Evolutionary conservation across 2,888 invertebrate species (phyloP), one percentile per base, ranked within the genome.

Genomic region (Drosophila borealis): DNA sequence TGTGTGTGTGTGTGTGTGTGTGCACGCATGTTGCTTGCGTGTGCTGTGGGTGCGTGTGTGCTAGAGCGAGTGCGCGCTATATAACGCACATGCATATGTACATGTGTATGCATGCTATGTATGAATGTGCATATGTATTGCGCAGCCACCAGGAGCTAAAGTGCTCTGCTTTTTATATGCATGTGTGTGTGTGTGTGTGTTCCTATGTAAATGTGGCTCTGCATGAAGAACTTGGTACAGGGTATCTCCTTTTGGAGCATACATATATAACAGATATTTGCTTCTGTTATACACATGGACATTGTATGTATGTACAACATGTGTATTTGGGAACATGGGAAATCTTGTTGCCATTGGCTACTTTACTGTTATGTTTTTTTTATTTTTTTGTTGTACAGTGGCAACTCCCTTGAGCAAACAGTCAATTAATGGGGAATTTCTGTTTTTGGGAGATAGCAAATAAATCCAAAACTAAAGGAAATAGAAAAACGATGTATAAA

Each of bases 301-400:
- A n/a, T n/a, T n/a, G n/a, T n/a, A n/a, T n/a, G n/a, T 29, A 42
- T 48, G 14, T n/a, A 8, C 21, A 13, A 4, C 33, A 9, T 72
- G 36, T 54, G 39, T 60, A 78, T 65, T 78, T 81, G 36, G 14
- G 51, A 48, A 59, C 70, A 61, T 37, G 57, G 60, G 42, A 80
- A 74, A 70, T 81, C 69, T 59, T 64, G 81, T 87, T 81, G 81
- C 71, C 70, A 87, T 71, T 85, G 72, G 66, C 80, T 62, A 85
- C 80, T 44, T 29, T 54, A 55, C 54, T 80, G 62, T 59, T 80
- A 50, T 66, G 42, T 46, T 53, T 75, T 21, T 63, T 34, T 8
- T 8, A 2, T 25, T 6, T 21, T 21, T 21, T 4, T 4, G 17
- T 17, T 36, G 45, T 57, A 37, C 17, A 53, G 13, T 13, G 1